Conservation (phyloP, 2,113 vertebrate species). For the Chamaea fasciata region DNA sequence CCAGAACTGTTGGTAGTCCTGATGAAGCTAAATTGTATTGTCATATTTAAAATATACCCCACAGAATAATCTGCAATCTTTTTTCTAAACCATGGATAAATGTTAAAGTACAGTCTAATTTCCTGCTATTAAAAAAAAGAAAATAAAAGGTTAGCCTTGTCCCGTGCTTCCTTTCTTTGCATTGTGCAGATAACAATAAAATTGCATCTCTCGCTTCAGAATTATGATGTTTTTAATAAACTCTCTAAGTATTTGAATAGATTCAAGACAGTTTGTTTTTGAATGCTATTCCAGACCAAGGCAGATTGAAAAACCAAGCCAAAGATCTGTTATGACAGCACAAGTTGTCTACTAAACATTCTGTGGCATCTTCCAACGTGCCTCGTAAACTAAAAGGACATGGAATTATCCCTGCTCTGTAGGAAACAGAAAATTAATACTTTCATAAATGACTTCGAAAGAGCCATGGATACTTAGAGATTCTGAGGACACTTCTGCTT, state of each 20-base stretch:
- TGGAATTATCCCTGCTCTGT: neutral
- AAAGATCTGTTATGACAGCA: neutral
- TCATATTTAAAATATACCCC: neutral
- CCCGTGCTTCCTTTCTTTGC: neutral
- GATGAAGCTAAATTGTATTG: neutral
- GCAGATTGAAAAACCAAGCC: neutral
- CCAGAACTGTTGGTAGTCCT: neutral
- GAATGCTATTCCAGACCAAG: neutral
- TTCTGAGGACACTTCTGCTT: neutral
- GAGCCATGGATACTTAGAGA: neutral
- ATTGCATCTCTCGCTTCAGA: neutral
- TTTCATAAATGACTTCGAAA: neutral
- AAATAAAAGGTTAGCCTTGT: neutral
- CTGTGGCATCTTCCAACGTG: neutral
- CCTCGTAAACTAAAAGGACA: neutral
- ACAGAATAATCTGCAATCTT: neutral
- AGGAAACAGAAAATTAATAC: neutral
- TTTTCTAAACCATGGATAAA: neutral
- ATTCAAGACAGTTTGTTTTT: neutral
- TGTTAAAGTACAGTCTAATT: neutral
- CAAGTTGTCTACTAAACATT: slow-evolving; percentile 3
- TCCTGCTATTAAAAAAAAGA: neutral
- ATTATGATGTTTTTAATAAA: neutral
- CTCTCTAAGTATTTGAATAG: neutral
- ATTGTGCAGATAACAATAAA: neutral